These are phyloP conservation scores for Zeus faber DNA, from an alignment of 2,113 vertebrate species.

Conservation along the genomic window DNA sequence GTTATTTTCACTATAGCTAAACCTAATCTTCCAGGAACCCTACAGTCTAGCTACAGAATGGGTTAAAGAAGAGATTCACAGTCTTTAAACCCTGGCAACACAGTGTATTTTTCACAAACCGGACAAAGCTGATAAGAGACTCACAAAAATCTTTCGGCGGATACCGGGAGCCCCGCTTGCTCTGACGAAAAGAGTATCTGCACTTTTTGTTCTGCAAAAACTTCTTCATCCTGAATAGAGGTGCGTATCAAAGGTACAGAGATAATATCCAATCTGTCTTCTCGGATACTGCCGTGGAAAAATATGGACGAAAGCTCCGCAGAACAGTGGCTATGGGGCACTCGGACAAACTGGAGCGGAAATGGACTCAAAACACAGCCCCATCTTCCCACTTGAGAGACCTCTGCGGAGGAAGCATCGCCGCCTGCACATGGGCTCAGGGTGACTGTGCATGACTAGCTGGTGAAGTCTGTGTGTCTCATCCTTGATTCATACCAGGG, in stretches of 20 bases:
- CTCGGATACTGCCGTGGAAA: too few species aligned
- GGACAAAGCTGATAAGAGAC: slow-evolving; percentile 54
- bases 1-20: too few species aligned
- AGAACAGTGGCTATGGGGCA: slow-evolving; percentile 7
- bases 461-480: slow-evolving; percentile 58
- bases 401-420: slow-evolving; percentile 36
- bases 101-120: slow-evolving; percentile 23
- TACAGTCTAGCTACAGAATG: slow-evolving; percentile 14
- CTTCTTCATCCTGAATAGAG: slow-evolving; percentile 61
- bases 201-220: slow-evolving; percentile 63
- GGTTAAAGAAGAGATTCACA: slow-evolving; percentile 29
- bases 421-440: slow-evolving; percentile 44
- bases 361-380: slow-evolving; percentile 35
- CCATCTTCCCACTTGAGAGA: slow-evolving; percentile 32
- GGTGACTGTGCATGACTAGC: slow-evolving; percentile 60
- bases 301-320: neutral
- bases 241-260: slow-evolving; percentile 20
- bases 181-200: slow-evolving; percentile 60
- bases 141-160: slow-evolving; percentile 81
- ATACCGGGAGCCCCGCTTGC: slow-evolving; percentile 56
- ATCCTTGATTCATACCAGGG: slow-evolving; percentile 66
- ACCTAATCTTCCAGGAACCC: slow-evolving; percentile 13
- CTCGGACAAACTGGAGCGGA: slow-evolving; percentile 33
- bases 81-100: slow-evolving; percentile 6
- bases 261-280: slow-evolving; percentile 35